Percentiles rank a stretch among this genome's conserved stretches.
Evolutionary conservation across 2,888 invertebrate species (phyloP).

Genomic region (Flexamia atlantica): DNA sequence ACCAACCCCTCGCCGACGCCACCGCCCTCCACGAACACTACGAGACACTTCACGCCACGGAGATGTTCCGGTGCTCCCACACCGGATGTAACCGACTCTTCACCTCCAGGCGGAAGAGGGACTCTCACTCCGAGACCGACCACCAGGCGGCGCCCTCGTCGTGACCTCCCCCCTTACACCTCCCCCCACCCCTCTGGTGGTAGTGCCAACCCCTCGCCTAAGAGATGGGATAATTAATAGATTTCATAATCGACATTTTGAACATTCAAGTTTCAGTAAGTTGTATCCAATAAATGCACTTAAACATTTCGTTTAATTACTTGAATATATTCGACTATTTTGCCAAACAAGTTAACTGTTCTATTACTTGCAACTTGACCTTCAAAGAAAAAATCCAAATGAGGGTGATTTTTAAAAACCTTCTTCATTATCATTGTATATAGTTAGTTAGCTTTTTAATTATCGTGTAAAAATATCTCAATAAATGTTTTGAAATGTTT

Average conservation of each 20-base stretch:
- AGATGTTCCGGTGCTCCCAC: conserved; percentile 86
- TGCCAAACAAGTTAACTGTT: too few species aligned
- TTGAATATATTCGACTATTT: too few species aligned
- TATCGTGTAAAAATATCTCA: too few species aligned
- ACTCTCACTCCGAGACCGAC: conserved; percentile 86
- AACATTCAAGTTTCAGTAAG: too few species aligned
- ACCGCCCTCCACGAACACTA: conserved; percentile 84
- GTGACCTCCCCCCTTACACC: conserved; percentile 69
- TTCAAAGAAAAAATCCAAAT: too few species aligned
- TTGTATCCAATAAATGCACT: too few species aligned
- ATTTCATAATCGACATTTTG: neutral
- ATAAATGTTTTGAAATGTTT: too few species aligned
- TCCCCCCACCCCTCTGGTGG: conserved; percentile 66
- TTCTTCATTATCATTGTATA: too few species aligned
- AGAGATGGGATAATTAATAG: neutral
- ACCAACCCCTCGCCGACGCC: conserved; percentile 80
- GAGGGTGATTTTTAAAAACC: too few species aligned
- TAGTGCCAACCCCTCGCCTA: conserved; percentile 61
- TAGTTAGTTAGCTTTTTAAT: too few species aligned
- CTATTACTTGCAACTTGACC: too few species aligned
- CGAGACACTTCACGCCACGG: conserved; percentile 82
- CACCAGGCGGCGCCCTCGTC: conserved; percentile 72
- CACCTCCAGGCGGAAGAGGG: conserved; percentile 87
- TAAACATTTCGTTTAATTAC: too few species aligned
- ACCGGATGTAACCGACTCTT: conserved; percentile 88